phyloP scores from a whole-genome alignment of 2,888 invertebrate species.

The Tetragnatha montana region DNA sequence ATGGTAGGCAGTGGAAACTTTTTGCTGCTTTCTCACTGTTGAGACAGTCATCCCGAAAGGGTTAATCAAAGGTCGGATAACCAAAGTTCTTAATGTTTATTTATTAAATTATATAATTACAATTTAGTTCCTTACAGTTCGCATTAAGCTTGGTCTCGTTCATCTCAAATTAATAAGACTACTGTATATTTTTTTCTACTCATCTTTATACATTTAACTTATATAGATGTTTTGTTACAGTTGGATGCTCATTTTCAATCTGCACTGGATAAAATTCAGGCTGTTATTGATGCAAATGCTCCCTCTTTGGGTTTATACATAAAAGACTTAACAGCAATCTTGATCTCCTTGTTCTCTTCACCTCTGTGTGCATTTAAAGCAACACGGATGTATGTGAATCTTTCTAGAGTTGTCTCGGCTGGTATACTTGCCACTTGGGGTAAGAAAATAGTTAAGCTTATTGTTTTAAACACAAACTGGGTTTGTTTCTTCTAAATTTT shows the following conservation, averaged over 20 bases:
- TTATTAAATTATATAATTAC: no score
- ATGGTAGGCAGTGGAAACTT: no score
- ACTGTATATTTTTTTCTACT: no score
- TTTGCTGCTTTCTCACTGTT: no score
- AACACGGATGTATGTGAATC: constrained; percentile 80
- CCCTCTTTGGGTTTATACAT: constrained; percentile 79
- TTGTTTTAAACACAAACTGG: neutral
- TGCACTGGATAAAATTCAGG: constrained; percentile 75
- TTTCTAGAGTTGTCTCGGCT: constrained; percentile 81
- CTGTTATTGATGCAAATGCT: constrained; percentile 78
- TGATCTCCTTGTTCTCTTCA: constrained; percentile 83
- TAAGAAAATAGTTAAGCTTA: constrained; percentile 67
- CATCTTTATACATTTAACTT: no score
- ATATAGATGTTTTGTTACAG: constrained; percentile 68
- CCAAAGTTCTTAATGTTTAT: no score
- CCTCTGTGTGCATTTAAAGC: constrained; percentile 86
- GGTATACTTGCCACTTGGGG: constrained; percentile 73
- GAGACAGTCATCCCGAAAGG: no score
- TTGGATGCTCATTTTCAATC: constrained; percentile 74
- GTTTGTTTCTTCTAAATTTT: neutral
- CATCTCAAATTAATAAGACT: no score
- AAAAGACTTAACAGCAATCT: constrained; percentile 79
- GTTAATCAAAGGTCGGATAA: no score
- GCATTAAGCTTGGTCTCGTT: no score
- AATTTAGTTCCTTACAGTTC: no score